phyloP scores from a whole-genome alignment of 2,797 vertebrate species.

The Lagorchestes hirsutus region DNA sequence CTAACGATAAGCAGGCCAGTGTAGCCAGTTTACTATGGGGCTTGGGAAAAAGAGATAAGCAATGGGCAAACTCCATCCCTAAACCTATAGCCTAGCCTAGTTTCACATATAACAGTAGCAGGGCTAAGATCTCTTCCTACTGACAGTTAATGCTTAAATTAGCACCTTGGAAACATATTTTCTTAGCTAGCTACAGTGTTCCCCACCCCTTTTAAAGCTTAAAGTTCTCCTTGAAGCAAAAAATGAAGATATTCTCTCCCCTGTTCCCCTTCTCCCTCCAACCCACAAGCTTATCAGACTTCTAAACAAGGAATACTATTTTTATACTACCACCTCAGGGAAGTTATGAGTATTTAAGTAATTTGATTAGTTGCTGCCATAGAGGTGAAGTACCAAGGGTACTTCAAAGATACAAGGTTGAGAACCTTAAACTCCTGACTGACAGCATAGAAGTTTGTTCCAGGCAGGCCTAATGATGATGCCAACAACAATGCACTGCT shows the following conservation, averaged over 20 bases:
- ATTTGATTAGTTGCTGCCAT: background rate
- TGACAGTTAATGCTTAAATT: slow-evolving; percentile 79
- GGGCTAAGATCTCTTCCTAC: slow-evolving; percentile 69
- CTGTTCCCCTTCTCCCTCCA: background rate
- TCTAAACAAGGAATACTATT: slow-evolving; percentile 45
- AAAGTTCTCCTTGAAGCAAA: slow-evolving; percentile 69
- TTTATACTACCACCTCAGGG: slow-evolving; percentile 30
- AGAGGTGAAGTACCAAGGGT: background rate
- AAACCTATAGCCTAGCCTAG: slow-evolving; percentile 56
- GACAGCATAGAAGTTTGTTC: background rate
- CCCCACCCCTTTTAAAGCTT: slow-evolving; percentile 58
- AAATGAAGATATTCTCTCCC: slow-evolving; percentile 38
- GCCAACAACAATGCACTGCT: slow-evolving; percentile 15
- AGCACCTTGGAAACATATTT: slow-evolving; percentile 77
- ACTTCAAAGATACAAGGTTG: background rate
- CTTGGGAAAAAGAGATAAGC: slow-evolving; percentile 60
- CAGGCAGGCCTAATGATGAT: slow-evolving; percentile 25
- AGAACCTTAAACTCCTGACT: background rate
- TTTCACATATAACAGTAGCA: slow-evolving; percentile 67
- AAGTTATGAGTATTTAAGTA: background rate
- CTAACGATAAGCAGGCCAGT: slow-evolving; percentile 52
- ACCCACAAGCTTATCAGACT: slow-evolving; percentile 46
- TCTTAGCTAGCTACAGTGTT: slow-evolving; percentile 52
- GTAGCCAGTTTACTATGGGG: slow-evolving; percentile 71
- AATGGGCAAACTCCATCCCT: slow-evolving; percentile 50